Base-by-base conservation (phyloP, 2,113 vertebrate genomes). In the Meleagris gallopavo region DNA sequence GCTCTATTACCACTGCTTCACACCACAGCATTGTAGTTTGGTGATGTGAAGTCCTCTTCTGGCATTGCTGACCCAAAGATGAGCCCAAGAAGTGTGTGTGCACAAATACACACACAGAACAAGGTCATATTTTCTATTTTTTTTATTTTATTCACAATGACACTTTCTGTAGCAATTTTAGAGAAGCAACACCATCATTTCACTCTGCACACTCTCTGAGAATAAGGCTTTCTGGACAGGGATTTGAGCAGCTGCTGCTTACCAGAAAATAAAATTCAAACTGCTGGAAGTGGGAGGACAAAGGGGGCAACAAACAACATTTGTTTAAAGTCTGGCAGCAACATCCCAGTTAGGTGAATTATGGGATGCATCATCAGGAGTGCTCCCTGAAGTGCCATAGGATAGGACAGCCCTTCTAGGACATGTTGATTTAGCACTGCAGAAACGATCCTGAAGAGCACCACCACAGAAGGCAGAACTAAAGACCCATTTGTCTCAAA, bases 171-270 rank as follows among this genome's bases (percentile, higher is more conserved):
- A 85, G 71, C 25, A 74, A 74, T 89, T 95, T 55, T 38, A 95
- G 73, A 96, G 52, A 61, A 91, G 80, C 41, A 89, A 93, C 58
- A 54, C 43, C 89, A 92, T 80, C 86, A 70, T 67, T 81, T 86
- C 70, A 88, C 62, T 72, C 88, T 41, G 30, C 0, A 0, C 67
- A 69, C 66, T 86, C 91, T 41, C 70, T 48, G 86, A 86, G 90
- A 95, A 88, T 52, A 66, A 94, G 77, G 80, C 66, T 86, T 96
- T 92, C 83, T 95, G 94, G 71, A 96, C 70, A 89, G 86, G 70
- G 91, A 95, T 89, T 58, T 74, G 75, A 96, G 92, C 97, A 97
- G 97, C 96, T 97, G 97, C 89, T 95, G 75, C 73, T 70, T 75
- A 88, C 86, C 76, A 95, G 86, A 93, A 87, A 97, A 88, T 86